Conservation (phyloP, 2,888 invertebrate genomes). For the Pristionchus arcanus region DNA sequence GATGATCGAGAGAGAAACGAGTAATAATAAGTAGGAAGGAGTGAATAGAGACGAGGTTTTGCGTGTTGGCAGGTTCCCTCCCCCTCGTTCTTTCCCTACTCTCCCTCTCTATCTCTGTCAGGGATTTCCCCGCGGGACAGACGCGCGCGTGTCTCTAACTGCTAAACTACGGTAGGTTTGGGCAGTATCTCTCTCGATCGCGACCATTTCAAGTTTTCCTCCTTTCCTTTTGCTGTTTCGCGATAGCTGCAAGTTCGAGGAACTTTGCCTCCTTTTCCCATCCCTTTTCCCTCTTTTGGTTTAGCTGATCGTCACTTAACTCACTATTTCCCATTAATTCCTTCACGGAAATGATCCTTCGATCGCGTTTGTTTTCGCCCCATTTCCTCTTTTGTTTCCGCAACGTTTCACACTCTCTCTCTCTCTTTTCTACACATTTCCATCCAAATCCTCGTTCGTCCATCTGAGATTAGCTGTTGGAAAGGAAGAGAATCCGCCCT, state of each 20-base stretch:
- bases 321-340: neutral
- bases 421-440: neutral
- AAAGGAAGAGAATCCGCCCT: conserved; percentile 43
- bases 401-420: neutral
- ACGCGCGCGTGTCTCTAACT: neutral
- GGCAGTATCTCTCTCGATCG: conserved; percentile 30
- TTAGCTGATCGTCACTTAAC: neutral
- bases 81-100: conserved; percentile 4
- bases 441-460: conserved; percentile 30
- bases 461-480: conserved; percentile 15
- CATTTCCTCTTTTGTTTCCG: neutral
- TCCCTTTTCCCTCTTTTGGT: neutral
- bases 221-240: conserved; percentile 7
- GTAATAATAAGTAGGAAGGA: conserved; percentile 32
- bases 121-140: conserved; percentile 32
- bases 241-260: neutral
- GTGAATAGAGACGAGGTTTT: conserved; percentile 40
- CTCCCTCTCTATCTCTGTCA: neutral
- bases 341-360: neutral
- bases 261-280: neutral
- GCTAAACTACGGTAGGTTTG: conserved; percentile 45
- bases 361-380: conserved; percentile 5
- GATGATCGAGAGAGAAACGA: neutral
- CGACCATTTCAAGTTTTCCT: conserved; percentile 52
- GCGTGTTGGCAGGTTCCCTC: conserved; percentile 45